Evolutionary conservation across 2,888 invertebrate species (phyloP).

Genomic region (Athrips mouffetella): DNA sequence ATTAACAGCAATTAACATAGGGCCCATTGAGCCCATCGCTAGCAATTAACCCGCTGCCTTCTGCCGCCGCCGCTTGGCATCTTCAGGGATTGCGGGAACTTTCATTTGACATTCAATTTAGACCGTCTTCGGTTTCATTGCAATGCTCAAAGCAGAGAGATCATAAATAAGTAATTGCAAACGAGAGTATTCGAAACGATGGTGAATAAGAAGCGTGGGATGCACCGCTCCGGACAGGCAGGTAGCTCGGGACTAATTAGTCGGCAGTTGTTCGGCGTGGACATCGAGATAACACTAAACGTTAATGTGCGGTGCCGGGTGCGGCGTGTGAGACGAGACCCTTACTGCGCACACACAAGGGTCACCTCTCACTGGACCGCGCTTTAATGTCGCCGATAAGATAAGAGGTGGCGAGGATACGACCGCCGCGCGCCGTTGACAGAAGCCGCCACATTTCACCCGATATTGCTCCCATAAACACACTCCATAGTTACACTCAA

Average conservation of each 20-base stretch:
- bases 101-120: neutral
- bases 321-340: neutral
- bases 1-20: slow-evolving; percentile 60
- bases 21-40: slow-evolving; percentile 25
- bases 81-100: slow-evolving; percentile 1
- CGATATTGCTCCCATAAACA: slow-evolving; percentile 6
- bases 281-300: slow-evolving; percentile 20
- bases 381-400: slow-evolving; percentile 16
- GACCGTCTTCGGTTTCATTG: slow-evolving; percentile 1
- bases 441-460: slow-evolving; percentile 2
- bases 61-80: neutral
- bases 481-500: neutral
- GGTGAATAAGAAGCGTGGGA: neutral
- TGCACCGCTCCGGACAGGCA: neutral
- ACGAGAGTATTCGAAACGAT: neutral
- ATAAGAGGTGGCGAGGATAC: slow-evolving; percentile 14
- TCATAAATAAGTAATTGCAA: slow-evolving; percentile 6
- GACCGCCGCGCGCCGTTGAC: neutral
- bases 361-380: neutral
- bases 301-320: slow-evolving; percentile 3
- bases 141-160: neutral
- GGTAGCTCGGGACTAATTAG: slow-evolving; percentile 43
- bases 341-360: neutral
- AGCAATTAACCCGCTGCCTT: slow-evolving; percentile 4
- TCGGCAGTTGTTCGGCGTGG: slow-evolving; percentile 18